Conservation (phyloP, 1,140 invertebrate species). For the Apocrypta bakeri region DNA sequence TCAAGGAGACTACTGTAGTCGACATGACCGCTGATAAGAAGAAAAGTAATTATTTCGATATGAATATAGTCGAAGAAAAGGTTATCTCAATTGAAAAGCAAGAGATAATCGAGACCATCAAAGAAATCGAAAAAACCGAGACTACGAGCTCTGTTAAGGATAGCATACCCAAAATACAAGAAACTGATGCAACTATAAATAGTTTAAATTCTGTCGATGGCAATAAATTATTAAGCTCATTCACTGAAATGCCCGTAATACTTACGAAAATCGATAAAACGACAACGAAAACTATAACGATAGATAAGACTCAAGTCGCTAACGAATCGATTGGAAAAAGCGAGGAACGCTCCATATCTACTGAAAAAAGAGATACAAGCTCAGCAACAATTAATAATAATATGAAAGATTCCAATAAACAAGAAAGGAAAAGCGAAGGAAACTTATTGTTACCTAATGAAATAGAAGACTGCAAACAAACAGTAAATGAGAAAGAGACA, state of each 20-base stretch:
- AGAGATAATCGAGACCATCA: not conserved
- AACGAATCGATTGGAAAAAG: not conserved
- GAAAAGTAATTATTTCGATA: not conserved
- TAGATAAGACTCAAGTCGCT: not conserved
- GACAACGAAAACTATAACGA: not conserved
- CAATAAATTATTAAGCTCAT: not conserved
- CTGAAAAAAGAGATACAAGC: not conserved
- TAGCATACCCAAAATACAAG: not conserved
- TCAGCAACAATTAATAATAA: too few relatives aligned
- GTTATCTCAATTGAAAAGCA: not conserved
- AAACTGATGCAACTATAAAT: not conserved
- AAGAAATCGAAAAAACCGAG: not conserved
- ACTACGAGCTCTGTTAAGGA: not conserved
- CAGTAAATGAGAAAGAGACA: not conserved
- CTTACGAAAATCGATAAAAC: not conserved
- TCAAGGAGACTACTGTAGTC: not conserved
- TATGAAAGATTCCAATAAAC: not conserved
- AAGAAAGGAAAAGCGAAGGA: not conserved
- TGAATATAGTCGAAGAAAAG: not conserved
- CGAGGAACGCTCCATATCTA: not conserved
- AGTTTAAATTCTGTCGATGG: not conserved
- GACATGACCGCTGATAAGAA: not conserved
- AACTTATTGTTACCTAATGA: too few relatives aligned
- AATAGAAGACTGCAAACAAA: not conserved
- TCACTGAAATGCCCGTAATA: not conserved